These are phyloP conservation scores for Cephus spinipes DNA, from an alignment of 2,888 invertebrate species.

Conservation along the genomic window DNA sequence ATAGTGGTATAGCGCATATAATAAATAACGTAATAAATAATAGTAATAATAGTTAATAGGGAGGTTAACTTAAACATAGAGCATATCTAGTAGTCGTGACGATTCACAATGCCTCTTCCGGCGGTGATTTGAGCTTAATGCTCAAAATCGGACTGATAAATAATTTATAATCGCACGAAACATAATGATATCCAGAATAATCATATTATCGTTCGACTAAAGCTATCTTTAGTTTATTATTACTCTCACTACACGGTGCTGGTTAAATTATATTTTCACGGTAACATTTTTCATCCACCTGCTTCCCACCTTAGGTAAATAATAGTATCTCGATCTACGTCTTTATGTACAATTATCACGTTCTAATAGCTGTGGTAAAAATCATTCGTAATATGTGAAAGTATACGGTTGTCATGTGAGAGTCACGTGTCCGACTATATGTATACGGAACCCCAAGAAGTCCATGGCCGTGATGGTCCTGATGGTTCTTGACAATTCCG, in stretches of 20 bases:
- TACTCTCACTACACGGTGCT: conserved; percentile 63
- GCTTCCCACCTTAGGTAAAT: conserved; percentile 36
- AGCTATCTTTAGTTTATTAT: conserved; percentile 52
- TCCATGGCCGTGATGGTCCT: not conserved
- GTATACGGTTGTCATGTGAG: conserved; percentile 8
- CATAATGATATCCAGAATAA: not conserved
- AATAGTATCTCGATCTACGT: conserved; percentile 51
- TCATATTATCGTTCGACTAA: conserved; percentile 45
- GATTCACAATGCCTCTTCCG: not conserved
- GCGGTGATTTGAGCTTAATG: not conserved
- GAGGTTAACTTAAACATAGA: not conserved
- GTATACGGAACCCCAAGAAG: not conserved
- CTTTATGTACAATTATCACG: conserved; percentile 56
- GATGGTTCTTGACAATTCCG: not conserved
- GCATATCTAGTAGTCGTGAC: conserved; percentile 16
- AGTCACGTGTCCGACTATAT: not conserved
- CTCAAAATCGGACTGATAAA: not conserved
- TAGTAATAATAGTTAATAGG: not conserved
- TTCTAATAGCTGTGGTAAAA: conserved; percentile 53
- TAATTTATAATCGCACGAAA: not conserved
- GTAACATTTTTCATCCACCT: conserved; percentile 13
- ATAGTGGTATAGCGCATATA: conserved; percentile 42
- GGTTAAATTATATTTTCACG: conserved; percentile 52
- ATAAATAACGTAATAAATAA: not conserved
- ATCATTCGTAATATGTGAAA: conserved; percentile 35